Base-by-base conservation (phyloP, 2,888 invertebrate genomes). In the Dichetophora obliterata region DNA sequence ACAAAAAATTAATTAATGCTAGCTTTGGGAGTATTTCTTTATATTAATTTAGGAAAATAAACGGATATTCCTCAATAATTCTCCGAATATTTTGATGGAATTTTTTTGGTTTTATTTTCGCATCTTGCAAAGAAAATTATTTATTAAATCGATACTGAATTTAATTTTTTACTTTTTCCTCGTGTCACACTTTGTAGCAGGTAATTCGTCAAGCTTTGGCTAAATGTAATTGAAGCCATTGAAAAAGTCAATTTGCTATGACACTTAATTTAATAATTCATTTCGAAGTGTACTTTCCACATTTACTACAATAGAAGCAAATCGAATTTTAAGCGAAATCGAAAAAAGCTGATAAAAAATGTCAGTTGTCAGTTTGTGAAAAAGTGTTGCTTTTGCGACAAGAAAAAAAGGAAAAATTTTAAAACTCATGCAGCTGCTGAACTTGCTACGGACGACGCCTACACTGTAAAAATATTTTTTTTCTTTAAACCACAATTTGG, bases 201-300 rank as follows among this genome's bases (percentile, higher is more conserved):
- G 43, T 43, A 43, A 43, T 43, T 43, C 43, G 11, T 43, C 11
- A 11, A 43, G 43, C 43, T 11, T 43, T 43, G 43, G 11, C 43
- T 43, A 43, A 43, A 43, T 43, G 14, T 43, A 43, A 43, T 43
- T 43, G 43, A 43, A 43, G 43, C 43, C 43, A 43, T 9, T 9
- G 19, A 59, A 24, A 27, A 59, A 59, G 57, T 27, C 57, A 59
- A 59, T 59, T 59, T 22, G 57, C 57, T 43, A 14, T 27, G 57
- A 59, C 57, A 27, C 57, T 27, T 59, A 59, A 59, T 59, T 59
- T 27, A 59, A 59, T 59, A 59, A 24, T 59, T 59, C 57, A 59
- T 59, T 59, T 19, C 57, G 24, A 57, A 57, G 19, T 24, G 57
- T 24, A 22, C 57, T 57, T 57, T 22, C 8, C 19, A 57, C 3